Conservation (phyloP, 2,797 vertebrate species). For the Carcharodon carcharias region DNA sequence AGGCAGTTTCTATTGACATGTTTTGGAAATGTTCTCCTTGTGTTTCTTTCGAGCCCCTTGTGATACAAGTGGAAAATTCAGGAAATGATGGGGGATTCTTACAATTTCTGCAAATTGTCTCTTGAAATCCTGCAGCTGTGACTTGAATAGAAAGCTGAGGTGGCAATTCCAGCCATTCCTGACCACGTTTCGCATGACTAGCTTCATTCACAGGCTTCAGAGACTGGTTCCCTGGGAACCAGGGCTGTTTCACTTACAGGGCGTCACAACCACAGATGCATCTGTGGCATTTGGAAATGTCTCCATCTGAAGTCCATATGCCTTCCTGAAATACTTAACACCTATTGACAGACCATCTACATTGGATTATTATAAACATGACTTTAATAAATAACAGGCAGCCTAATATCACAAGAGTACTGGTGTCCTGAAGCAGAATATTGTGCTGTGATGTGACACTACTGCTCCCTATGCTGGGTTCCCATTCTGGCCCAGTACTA, state of each 20-base stretch:
- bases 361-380: conserved; percentile 32
- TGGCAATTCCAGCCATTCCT: conserved; percentile 47
- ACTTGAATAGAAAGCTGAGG: conserved; percentile 39
- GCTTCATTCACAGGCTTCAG: conserved; percentile 63
- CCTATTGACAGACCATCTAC: conserved; percentile 43
- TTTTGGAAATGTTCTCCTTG: background rate
- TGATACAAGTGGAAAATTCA: background rate
- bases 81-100: background rate
- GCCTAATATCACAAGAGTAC: background rate
- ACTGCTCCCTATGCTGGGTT: background rate
- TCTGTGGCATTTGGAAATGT: background rate
- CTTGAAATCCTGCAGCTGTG: conserved; percentile 44
- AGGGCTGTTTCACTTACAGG: conserved; percentile 52
- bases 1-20: background rate
- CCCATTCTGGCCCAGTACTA: background rate
- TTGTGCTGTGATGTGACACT: background rate
- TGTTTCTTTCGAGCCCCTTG: conserved; percentile 18
- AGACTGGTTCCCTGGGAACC: conserved; percentile 44
- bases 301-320: conserved; percentile 46
- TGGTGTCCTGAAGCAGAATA: background rate
- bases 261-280: conserved; percentile 48
- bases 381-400: background rate
- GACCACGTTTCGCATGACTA: conserved; percentile 55
- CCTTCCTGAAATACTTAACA: conserved; percentile 49
- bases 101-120: background rate